phyloP scores from a whole-genome alignment of 2,888 invertebrate species.

The Yponomeuta malinellus region DNA sequence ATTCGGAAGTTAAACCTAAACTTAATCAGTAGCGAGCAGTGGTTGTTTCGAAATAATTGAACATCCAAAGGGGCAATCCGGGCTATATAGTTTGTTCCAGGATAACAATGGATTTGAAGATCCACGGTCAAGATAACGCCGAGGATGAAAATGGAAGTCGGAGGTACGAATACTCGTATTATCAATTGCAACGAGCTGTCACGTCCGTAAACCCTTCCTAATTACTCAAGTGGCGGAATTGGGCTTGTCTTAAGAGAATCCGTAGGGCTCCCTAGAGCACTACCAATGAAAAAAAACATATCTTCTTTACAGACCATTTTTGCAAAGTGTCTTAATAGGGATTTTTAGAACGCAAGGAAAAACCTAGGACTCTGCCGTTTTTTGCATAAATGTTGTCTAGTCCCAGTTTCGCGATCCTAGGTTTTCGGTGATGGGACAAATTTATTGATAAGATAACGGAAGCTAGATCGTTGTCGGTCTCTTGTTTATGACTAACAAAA shows the following conservation, averaged over 20 bases:
- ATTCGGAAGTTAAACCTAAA: background rate
- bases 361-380: no score
- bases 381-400: no score
- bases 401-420: no score
- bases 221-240: background rate
- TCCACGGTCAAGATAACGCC: background rate
- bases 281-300: no score
- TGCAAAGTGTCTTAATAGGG: no score
- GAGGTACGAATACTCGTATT: background rate
- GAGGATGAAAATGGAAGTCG: slow-evolving; percentile 4
- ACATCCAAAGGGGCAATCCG: background rate
- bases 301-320: no score
- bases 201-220: background rate
- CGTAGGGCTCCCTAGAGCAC: no score
- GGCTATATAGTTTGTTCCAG: background rate
- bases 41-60: background rate
- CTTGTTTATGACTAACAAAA: no score
- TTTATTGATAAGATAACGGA: no score
- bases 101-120: slow-evolving; percentile 9
- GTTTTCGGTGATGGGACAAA: no score
- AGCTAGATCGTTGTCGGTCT: no score
- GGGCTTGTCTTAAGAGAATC: background rate
- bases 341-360: no score
- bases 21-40: background rate
- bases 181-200: background rate